A percentile compares a stretch with the other conserved stretches of the same genome.
Evolutionary conservation across 2,888 invertebrate species (phyloP).

Genomic region (Corythucha ciliata): DNA sequence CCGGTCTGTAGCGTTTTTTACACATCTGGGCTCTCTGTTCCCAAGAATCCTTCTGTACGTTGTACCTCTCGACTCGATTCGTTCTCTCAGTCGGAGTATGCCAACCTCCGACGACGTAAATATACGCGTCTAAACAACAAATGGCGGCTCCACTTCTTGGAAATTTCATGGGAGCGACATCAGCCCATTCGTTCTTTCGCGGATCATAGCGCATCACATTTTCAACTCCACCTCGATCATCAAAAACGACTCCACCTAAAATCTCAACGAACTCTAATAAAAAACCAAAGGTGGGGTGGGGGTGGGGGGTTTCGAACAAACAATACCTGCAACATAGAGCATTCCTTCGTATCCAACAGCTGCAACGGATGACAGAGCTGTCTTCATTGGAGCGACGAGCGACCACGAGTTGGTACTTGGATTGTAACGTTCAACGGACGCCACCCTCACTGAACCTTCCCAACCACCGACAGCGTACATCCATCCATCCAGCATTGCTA

Average conservation of each 20-base stretch:
- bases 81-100: slow-evolving; percentile 46
- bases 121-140: slow-evolving; percentile 43
- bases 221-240: slow-evolving; percentile 46
- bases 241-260: slow-evolving; percentile 45
- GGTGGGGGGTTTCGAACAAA: too few relatives aligned
- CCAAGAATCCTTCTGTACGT: slow-evolving; percentile 43
- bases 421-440: slow-evolving; percentile 45
- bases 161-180: slow-evolving; percentile 43
- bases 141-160: slow-evolving; percentile 45
- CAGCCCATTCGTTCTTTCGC: slow-evolving; percentile 43
- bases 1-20: slow-evolving; percentile 44
- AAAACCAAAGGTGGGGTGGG: too few relatives aligned
- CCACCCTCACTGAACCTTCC: slow-evolving; percentile 43
- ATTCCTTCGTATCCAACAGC: slow-evolving; percentile 43
- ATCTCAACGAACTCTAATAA: too few relatives aligned
- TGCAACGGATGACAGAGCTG: slow-evolving; percentile 45
- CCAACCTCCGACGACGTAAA: slow-evolving; percentile 47
- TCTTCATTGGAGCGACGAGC: slow-evolving; percentile 43
- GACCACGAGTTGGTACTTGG: slow-evolving; percentile 44
- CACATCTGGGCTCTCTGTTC: slow-evolving; percentile 42
- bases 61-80: slow-evolving; percentile 45
- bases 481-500: slow-evolving; percentile 45
- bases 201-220: slow-evolving; percentile 44
- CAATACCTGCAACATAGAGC: slow-evolving; percentile 45
- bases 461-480: slow-evolving; percentile 47